A percentile compares a stretch with the other conserved stretches of the same genome.
Conservation (phyloP, 2,797 vertebrate species). For the Thamnophis elegans region DNA sequence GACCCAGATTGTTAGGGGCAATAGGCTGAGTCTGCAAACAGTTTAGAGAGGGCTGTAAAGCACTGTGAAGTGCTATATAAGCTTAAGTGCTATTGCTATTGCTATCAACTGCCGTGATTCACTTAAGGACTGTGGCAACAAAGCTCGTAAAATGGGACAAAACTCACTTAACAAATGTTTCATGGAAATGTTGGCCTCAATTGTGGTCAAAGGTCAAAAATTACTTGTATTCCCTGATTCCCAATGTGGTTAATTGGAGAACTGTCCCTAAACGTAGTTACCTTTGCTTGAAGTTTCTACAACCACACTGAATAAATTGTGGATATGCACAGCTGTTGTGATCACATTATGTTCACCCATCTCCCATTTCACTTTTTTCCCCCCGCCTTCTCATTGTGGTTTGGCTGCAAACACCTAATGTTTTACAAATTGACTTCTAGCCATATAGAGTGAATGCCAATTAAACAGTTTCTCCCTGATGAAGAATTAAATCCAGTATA, state of each 20-base stretch:
- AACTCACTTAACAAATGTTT: background rate
- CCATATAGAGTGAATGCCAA: background rate
- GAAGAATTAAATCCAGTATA: background rate
- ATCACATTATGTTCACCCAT: no score
- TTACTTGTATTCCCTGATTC: background rate
- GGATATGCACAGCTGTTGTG: background rate
- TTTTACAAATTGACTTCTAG: background rate
- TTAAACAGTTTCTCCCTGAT: background rate
- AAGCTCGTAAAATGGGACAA: background rate
- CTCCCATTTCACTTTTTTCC: background rate
- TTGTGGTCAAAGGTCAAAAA: background rate
- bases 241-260: background rate
- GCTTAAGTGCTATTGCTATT: background rate
- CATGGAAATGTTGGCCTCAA: background rate
- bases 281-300: background rate
- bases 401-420: background rate
- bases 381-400: background rate
- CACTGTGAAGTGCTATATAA: no score
- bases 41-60: background rate
- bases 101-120: background rate
- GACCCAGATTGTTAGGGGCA: background rate
- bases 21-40: background rate
- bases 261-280: background rate
- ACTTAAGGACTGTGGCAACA: background rate
- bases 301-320: background rate